A percentile compares a stretch with the other conserved stretches of the same genome.
Evolutionary conservation across 2,888 invertebrate species (phyloP).

Genomic region (Agapostemon virescens): DNA sequence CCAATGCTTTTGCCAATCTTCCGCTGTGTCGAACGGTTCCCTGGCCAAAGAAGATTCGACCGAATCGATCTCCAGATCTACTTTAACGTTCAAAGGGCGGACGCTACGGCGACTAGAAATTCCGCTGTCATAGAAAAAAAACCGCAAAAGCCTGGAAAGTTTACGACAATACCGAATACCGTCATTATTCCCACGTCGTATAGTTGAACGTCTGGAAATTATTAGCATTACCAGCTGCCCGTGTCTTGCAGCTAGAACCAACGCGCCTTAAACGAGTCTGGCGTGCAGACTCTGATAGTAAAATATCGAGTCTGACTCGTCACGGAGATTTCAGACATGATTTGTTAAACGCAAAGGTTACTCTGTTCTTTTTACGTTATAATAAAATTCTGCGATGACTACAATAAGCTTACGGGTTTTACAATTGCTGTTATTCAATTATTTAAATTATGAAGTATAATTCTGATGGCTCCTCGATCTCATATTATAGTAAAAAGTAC

Average conservation of each 20-base stretch:
- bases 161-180: neutral
- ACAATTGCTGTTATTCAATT: no score
- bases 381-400: no score
- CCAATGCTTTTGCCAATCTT: slow-evolving; percentile 32
- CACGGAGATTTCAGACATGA: no score
- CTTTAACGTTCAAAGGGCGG: slow-evolving; percentile 11
- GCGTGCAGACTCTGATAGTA: no score
- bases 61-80: slow-evolving; percentile 12
- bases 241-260: neutral
- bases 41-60: neutral
- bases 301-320: no score
- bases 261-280: neutral
- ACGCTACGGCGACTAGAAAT: slow-evolving; percentile 5
- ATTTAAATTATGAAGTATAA: no score
- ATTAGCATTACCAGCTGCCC: no score
- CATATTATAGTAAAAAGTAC: no score
- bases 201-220: neutral
- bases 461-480: no score
- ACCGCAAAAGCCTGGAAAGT: neutral
- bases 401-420: no score
- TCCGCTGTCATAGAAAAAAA: neutral
- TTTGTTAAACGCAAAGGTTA: no score
- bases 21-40: slow-evolving; percentile 26
- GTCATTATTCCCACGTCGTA: neutral
- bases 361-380: no score